Evolutionary conservation across 2,113 vertebrate genomes (phyloP), one percentile per base, ranked within the genome.

Genomic region (Recurvirostra avosetta): DNA sequence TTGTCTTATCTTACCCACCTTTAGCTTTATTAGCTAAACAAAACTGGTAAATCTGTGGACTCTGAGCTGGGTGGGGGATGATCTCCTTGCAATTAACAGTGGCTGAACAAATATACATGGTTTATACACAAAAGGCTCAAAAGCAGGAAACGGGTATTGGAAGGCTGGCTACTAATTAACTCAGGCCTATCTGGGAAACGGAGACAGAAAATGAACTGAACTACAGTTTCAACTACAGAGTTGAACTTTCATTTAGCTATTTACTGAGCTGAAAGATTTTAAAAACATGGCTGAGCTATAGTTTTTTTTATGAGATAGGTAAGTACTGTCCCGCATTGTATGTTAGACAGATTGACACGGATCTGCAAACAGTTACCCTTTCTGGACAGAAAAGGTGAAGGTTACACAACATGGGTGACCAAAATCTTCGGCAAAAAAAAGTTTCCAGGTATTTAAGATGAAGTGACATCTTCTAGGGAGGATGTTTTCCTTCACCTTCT

Each of bases 11-110:
- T 83, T 36, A 77, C 14, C 27, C 27, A 77, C 85, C 27, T 81
- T 75, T 55, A 65, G 38, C 72, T 82, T 81, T 68, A 41, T 34
- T n/a, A 76, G 61, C 66, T 88, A 66, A 79, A 93, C 23, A 82
- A 90, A 96, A 68, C 20, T 55, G 32, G 11, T 36, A 82, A 85
- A 73, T 45, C 71, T 94, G 85, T 96, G 93, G 81, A 94, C 96
- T 93, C 62, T n/a, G 40, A 72, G 70, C 74, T 83, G 66, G 62
- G 70, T 79, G 77, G 19, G 10, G 68, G 27, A 50, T 68, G 73
- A 89, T 72, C 27, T 83, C 76, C 22, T 65, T 53, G 27, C 41
- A 68, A 45, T 30, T 30, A 82, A 36, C 9, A 23, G 53, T 12
- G 43, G 49, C 66, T 90, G 74, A 96, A 86, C 74, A 94, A 96